A percentile compares a stretch with the other conserved stretches of the same genome.
phyloP scores from a whole-genome alignment of 2,888 invertebrate genomes.

The Aphelenchoides bicaudatus region DNA sequence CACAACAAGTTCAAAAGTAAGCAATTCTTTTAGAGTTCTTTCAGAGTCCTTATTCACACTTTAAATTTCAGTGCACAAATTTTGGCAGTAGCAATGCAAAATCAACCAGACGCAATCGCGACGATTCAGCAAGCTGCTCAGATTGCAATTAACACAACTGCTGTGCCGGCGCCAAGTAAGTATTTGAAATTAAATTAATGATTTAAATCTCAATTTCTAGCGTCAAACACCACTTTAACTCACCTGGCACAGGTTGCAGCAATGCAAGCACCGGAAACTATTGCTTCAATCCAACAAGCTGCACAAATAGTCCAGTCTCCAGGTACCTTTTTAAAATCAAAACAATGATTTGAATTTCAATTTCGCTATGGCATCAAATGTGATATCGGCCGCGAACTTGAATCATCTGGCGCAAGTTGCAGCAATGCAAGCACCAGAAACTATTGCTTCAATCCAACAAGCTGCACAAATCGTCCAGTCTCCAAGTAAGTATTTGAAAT shows the following conservation, averaged over 20 bases:
- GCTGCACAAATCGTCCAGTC: conserved; percentile 28
- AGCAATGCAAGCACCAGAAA: conserved; percentile 4
- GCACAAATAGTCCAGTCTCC: conserved; percentile 27
- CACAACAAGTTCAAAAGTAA: conserved; percentile 23
- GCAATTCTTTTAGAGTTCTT: conserved; percentile 7
- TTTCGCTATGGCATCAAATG: too few species aligned
- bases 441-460: conserved; percentile 16
- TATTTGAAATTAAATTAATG: background rate
- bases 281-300: conserved; percentile 24
- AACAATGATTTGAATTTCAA: too few species aligned
- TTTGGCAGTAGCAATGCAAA: conserved; percentile 21
- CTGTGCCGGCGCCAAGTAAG: background rate
- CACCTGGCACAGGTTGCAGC: background rate
- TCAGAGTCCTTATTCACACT: background rate
- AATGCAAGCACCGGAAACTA: conserved; percentile 4
- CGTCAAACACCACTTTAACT: conserved; percentile 2
- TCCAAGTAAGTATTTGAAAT: too few species aligned
- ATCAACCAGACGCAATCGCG: too few species aligned
- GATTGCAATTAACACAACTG: too few species aligned
- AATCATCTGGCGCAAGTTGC: too few species aligned
- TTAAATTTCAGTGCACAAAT: conserved; percentile 15
- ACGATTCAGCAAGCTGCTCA: too few species aligned
- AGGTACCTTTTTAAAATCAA: too few species aligned
- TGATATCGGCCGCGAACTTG: too few species aligned
- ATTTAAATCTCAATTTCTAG: background rate